These are phyloP conservation scores for Saccostrea glomerata DNA, from an alignment of 1,140 invertebrate genomes.

Conservation along the genomic window DNA sequence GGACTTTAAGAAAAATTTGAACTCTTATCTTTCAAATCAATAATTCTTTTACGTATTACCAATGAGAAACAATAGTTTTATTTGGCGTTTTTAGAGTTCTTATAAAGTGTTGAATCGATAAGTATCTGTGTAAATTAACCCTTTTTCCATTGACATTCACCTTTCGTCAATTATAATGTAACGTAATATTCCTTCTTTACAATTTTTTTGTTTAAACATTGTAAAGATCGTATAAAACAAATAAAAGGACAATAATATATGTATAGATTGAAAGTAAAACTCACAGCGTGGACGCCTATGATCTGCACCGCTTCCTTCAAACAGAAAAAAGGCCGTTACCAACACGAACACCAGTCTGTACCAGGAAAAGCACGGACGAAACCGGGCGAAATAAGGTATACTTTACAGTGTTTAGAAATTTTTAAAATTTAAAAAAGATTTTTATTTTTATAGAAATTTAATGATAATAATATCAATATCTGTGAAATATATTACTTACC, in stretches of 20 bases:
- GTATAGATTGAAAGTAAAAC: background rate
- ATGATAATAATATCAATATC: no score
- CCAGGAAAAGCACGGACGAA: background rate
- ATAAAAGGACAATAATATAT: background rate
- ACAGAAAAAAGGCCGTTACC: background rate
- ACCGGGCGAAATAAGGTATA: background rate
- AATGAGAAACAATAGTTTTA: background rate
- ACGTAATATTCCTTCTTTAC: background rate
- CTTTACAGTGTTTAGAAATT: background rate
- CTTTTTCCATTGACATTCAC: constrained; percentile 1
- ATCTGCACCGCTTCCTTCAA: constrained; percentile 22
- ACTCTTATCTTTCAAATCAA: constrained; percentile 3
- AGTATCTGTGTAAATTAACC: background rate
- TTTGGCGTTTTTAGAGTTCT: background rate
- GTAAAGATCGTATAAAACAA: background rate
- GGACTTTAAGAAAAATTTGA: background rate
- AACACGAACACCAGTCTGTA: background rate
- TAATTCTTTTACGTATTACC: background rate
- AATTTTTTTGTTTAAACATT: background rate
- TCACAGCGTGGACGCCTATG: background rate
- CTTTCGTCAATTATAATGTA: background rate
- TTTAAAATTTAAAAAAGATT: background rate
- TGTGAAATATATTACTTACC: no score
- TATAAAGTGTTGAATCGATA: background rate
- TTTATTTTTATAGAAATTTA: no score